Conservation (phyloP, 2,113 vertebrate genomes). For the Stegostoma tigrinum region DNA sequence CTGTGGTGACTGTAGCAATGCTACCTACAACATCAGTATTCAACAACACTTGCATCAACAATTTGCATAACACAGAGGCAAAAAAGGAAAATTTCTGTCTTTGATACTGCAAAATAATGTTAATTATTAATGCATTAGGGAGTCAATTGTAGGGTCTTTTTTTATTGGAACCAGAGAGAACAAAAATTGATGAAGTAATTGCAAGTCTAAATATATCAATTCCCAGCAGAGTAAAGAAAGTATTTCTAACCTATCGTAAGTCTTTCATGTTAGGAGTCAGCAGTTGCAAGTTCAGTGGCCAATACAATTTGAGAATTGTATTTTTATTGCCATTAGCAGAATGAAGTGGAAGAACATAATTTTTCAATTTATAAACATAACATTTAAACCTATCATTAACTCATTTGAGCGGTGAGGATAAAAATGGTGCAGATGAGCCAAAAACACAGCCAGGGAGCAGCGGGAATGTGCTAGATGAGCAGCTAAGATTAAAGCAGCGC, state of each 20-base stretch:
- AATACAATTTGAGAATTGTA: neutral
- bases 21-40: neutral
- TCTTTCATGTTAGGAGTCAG: neutral
- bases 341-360: neutral
- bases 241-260: neutral
- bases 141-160: neutral
- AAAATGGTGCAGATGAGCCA: too few species aligned
- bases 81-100: neutral
- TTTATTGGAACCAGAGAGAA: neutral
- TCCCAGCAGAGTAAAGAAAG: neutral
- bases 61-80: neutral
- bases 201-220: neutral
- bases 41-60: neutral
- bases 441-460: too few species aligned
- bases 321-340: neutral
- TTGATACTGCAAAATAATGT: neutral
- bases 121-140: neutral
- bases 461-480: too few species aligned
- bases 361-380: neutral
- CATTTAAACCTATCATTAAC: neutral
- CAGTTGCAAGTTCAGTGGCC: neutral
- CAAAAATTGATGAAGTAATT: neutral
- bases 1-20: neutral
- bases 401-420: neutral
- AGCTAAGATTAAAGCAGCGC: too few species aligned